These are phyloP conservation scores for Premnoplex brunnescens DNA, from an alignment of 2,797 vertebrate species.

Conservation along the genomic window DNA sequence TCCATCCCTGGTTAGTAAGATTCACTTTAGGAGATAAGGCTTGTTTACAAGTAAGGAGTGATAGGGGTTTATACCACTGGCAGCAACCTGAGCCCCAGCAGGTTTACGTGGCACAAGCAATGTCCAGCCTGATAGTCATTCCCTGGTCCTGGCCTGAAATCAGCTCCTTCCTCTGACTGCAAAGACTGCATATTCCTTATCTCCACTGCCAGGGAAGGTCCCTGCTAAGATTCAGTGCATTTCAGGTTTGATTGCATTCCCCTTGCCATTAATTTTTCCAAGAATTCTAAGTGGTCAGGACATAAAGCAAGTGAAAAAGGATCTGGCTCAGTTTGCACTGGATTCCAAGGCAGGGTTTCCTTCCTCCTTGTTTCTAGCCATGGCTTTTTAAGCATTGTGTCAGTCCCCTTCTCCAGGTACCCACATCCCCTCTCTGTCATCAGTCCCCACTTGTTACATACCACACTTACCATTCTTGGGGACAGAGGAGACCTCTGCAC, in stretches of 20 bases:
- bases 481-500: neutral
- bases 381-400: neutral
- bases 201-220: neutral
- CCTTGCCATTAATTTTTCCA: neutral
- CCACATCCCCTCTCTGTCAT: neutral
- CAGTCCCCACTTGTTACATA: rapidly evolving
- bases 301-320: neutral
- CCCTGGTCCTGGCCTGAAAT: neutral
- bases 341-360: neutral
- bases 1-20: neutral
- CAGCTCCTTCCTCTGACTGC: neutral
- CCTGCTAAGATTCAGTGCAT: neutral
- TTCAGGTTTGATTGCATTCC: neutral
- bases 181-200: conserved; percentile 33
- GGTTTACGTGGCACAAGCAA: conserved; percentile 20
- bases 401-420: neutral
- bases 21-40: conserved; percentile 35
- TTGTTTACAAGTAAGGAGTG: neutral
- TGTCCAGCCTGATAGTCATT: neutral
- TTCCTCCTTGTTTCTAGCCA: neutral
- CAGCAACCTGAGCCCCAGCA: neutral
- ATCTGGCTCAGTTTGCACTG: neutral
- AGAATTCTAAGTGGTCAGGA: neutral
- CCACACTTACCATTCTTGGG: neutral
- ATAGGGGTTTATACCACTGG: neutral